phyloP scores from a whole-genome alignment of 2,113 vertebrate species.

The Plecturocebus donacophilus region DNA sequence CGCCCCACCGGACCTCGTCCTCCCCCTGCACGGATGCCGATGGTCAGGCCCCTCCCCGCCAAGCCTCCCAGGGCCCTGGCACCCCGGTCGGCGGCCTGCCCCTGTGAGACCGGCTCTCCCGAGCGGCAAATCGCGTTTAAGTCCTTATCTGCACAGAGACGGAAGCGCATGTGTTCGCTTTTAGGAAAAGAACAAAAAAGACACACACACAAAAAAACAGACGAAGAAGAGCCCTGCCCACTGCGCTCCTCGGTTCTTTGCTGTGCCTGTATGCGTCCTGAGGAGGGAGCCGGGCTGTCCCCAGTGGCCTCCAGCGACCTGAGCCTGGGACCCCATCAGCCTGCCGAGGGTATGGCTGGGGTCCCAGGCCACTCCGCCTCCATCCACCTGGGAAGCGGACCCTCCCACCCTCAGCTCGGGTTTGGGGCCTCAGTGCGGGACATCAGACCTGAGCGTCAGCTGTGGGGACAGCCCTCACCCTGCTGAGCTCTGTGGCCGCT shows the following conservation, averaged over 20 bases:
- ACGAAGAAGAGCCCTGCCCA: conserved; percentile 34
- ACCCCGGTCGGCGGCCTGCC: conserved; percentile 73
- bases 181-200: conserved; percentile 37
- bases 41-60: conserved; percentile 40
- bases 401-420: background rate
- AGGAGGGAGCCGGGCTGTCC: conserved; percentile 10
- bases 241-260: conserved; percentile 70
- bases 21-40: background rate
- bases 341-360: background rate
- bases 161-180: conserved; percentile 79
- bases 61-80: conserved; percentile 56
- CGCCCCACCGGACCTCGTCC: conserved; percentile 44
- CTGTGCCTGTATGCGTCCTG: conserved; percentile 59
- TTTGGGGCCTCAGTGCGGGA: background rate
- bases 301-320: background rate
- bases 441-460: background rate
- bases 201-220: background rate
- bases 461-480: background rate
- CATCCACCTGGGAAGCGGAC: background rate
- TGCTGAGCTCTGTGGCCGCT: background rate
- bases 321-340: background rate
- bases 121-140: conserved; percentile 68
- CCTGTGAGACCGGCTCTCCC: conserved; percentile 79
- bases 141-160: conserved; percentile 82
- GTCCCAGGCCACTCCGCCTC: background rate